Evolutionary conservation across 2,888 invertebrate genomes (phyloP).

Genomic region (Dendrolimus pini): DNA sequence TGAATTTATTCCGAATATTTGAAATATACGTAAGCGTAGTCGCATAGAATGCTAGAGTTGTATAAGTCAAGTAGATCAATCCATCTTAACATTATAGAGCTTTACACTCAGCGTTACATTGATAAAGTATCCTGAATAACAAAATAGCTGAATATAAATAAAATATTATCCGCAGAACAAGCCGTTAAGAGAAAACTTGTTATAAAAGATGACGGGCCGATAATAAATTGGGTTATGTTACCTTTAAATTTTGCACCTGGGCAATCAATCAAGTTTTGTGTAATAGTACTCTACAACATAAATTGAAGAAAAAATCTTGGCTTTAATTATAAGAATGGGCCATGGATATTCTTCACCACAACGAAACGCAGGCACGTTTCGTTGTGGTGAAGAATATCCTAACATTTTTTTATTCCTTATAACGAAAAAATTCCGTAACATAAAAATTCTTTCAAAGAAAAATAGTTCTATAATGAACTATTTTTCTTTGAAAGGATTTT

Average conservation of each 20-base stretch:
- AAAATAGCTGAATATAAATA: neutral
- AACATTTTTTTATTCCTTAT: too few relatives aligned
- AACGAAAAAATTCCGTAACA: too few relatives aligned
- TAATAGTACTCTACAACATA: neutral
- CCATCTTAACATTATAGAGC: neutral
- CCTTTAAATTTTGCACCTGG: neutral
- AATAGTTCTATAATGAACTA: too few relatives aligned
- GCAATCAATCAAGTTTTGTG: neutral
- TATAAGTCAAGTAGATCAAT: neutral
- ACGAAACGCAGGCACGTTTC: too few relatives aligned
- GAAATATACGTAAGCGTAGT: too few relatives aligned
- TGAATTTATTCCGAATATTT: too few relatives aligned
- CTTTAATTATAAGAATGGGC: neutral
- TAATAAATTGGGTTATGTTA: conserved; percentile 5
- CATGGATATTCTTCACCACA: too few relatives aligned
- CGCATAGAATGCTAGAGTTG: too few relatives aligned
- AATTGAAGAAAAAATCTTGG: neutral
- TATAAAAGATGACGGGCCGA: conserved; percentile 15
- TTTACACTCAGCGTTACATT: neutral
- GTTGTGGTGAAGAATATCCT: too few relatives aligned
- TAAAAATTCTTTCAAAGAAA: too few relatives aligned
- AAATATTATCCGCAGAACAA: neutral
- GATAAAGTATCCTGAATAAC: neutral
- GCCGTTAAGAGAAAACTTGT: conserved; percentile 11
- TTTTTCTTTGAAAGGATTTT: too few relatives aligned